Evolutionary conservation across 92 coral and sea anemone species (phyloP).

Genomic region (Zoanthus solanderi): DNA sequence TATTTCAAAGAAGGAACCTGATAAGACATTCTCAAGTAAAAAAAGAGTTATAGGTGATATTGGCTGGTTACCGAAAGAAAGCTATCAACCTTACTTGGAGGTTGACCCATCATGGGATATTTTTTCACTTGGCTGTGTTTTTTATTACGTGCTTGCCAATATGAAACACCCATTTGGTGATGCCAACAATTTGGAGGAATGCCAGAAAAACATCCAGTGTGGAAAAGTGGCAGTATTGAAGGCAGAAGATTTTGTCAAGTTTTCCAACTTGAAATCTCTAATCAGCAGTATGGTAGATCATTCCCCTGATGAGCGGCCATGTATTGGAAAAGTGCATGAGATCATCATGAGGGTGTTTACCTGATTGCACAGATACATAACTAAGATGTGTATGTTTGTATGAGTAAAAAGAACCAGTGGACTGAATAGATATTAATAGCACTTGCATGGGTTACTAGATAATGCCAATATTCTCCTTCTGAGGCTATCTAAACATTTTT

Average conservation of each 20-base stretch:
- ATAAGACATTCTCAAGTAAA: slow-evolving; percentile 37
- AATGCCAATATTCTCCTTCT: too few relatives aligned
- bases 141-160: slow-evolving; percentile 39
- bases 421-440: too few relatives aligned
- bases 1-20: background rate
- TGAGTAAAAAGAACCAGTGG: background rate
- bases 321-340: background rate
- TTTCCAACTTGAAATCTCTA: background rate
- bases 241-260: slow-evolving; percentile 7
- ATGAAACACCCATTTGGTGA: slow-evolving; percentile 41
- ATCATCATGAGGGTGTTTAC: background rate
- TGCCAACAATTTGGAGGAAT: background rate
- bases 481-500: too few relatives aligned
- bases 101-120: slow-evolving; percentile 8
- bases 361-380: background rate
- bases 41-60: slow-evolving; percentile 13
- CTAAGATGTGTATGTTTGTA: background rate
- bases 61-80: slow-evolving; percentile 40
- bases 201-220: slow-evolving; percentile 30
- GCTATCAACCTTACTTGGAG: background rate
- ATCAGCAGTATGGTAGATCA: slow-evolving; percentile 13
- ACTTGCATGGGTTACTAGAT: too few relatives aligned
- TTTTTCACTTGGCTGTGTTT: slow-evolving; percentile 43
- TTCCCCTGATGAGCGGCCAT: slow-evolving; percentile 13
- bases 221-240: background rate